A percentile compares a stretch with the other conserved stretches of the same genome.
Conservation (phyloP, 2,113 vertebrate species). For the Clarias magur region DNA sequence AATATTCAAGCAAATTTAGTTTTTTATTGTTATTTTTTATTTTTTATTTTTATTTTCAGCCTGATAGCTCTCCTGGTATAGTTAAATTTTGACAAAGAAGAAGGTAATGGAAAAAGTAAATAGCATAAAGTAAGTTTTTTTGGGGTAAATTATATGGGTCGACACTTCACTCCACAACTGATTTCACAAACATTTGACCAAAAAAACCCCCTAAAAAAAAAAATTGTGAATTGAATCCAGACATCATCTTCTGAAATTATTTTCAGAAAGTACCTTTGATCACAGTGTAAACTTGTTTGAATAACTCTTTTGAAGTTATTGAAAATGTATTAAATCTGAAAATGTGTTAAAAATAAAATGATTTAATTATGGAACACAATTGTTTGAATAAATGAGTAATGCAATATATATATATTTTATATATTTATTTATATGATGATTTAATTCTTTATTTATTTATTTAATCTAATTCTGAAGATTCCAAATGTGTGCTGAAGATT, state of each 20-base stretch:
- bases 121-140: background rate
- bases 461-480: conserved; percentile 9
- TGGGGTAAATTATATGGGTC: background rate
- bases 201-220: background rate
- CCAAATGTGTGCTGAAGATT: background rate
- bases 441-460: no score
- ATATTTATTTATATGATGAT: no score
- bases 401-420: background rate
- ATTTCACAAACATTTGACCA: background rate
- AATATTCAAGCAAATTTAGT: background rate
- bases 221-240: background rate
- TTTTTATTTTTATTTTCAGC: background rate
- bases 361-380: background rate
- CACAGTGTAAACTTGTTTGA: background rate
- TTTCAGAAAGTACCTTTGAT: background rate
- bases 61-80: background rate
- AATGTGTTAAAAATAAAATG: background rate
- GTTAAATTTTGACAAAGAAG: background rate
- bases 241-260: background rate
- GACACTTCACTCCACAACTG: background rate
- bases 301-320: background rate
- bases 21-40: no score
- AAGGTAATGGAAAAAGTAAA: background rate
- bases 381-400: background rate
- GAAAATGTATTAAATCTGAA: background rate